These are phyloP conservation scores for Triplophysa siluroides DNA, from an alignment of 2,113 vertebrate genomes.

Conservation along the genomic window DNA sequence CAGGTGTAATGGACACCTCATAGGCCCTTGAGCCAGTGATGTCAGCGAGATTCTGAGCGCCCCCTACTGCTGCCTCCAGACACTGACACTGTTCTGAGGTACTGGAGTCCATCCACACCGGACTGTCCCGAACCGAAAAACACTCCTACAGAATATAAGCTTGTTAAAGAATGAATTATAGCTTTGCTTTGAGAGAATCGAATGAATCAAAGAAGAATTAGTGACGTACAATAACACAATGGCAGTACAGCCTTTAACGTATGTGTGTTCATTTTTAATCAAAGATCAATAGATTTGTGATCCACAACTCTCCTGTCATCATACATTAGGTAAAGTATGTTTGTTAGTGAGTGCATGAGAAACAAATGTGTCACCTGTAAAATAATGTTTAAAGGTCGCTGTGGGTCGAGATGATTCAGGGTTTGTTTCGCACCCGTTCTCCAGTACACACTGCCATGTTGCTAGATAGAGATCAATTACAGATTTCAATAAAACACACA, in stretches of 20 bases:
- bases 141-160: slow-evolving; percentile 68
- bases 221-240: too few species aligned
- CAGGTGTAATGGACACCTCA: slow-evolving; percentile 75
- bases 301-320: background rate
- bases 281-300: too few species aligned
- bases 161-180: background rate
- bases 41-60: slow-evolving; percentile 77
- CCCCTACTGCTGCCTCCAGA: slow-evolving; percentile 81
- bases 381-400: slow-evolving; percentile 70
- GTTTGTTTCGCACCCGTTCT: slow-evolving; percentile 74
- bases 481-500: background rate
- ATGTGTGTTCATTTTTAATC: too few species aligned
- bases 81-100: slow-evolving; percentile 77
- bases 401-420: slow-evolving; percentile 70
- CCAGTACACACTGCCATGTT: slow-evolving; percentile 97
- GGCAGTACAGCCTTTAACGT: too few species aligned
- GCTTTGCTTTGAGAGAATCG: too few species aligned
- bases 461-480: slow-evolving; percentile 68
- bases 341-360: background rate
- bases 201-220: too few species aligned
- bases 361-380: slow-evolving; percentile 77
- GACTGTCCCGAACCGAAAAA: slow-evolving; percentile 81
- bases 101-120: slow-evolving; percentile 98
- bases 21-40: slow-evolving; percentile 92
- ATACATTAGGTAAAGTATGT: background rate